These are phyloP conservation scores for Drosophila macrothrix DNA, from an alignment of 2,888 invertebrate genomes.

Conservation along the genomic window DNA sequence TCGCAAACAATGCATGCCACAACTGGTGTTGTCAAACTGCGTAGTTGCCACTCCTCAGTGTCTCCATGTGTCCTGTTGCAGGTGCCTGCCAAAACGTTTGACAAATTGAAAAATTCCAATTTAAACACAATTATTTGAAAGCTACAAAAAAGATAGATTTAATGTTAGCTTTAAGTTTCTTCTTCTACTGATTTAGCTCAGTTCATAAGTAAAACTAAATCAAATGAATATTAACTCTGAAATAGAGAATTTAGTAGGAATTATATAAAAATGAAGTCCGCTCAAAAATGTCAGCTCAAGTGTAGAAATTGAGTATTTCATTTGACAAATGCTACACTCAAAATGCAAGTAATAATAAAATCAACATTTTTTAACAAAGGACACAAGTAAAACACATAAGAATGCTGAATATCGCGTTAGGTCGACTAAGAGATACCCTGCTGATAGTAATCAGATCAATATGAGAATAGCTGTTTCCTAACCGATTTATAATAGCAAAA, in stretches of 20 bases:
- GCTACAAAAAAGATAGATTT: background rate
- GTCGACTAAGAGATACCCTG: background rate
- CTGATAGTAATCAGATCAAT: background rate
- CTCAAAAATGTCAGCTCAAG: background rate
- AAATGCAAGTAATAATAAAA: background rate
- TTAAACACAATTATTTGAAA: conserved; percentile 62
- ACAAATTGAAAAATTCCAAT: conserved; percentile 76
- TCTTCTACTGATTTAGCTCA: background rate
- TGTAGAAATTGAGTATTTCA: background rate
- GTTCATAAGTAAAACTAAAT: background rate
- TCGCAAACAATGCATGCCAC: conserved; percentile 65
- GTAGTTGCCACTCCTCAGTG: conserved; percentile 13
- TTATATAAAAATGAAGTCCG: background rate
- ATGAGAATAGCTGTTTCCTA: background rate
- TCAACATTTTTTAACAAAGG: background rate
- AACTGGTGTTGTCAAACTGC: conserved; percentile 30
- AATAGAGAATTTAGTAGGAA: background rate
- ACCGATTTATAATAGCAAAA: background rate
- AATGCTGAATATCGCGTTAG: background rate
- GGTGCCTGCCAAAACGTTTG: conserved; percentile 48
- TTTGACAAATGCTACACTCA: background rate
- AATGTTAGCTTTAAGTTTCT: background rate
- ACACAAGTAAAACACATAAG: too few species aligned
- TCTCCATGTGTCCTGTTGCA: conserved; percentile 38
- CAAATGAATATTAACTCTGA: background rate